A percentile compares a stretch with the other conserved stretches of the same genome.
phyloP scores from a whole-genome alignment of 1,140 invertebrate species.

The Rhagoletis zephyria region DNA sequence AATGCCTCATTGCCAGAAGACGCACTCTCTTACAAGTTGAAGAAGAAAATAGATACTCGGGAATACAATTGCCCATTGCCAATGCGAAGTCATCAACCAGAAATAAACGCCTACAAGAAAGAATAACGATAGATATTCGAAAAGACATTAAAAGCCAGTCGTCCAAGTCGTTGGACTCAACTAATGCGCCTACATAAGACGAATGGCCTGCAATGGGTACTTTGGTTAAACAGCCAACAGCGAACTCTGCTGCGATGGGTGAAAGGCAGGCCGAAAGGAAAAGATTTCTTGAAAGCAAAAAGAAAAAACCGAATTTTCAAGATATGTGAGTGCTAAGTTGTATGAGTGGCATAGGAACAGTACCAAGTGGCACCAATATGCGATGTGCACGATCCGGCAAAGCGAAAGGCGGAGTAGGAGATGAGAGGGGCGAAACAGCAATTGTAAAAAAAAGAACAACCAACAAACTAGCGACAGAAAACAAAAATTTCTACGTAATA shows the following conservation, averaged over 20 bases:
- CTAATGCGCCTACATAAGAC: slow-evolving; percentile 5
- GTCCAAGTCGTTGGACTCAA: slow-evolving; percentile 39
- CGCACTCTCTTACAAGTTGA: neutral
- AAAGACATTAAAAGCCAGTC: slow-evolving; percentile 49
- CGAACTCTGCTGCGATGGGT: neutral
- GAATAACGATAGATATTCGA: slow-evolving; percentile 31
- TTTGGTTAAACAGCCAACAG: neutral
- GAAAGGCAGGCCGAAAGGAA: neutral
- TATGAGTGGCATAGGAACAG: neutral
- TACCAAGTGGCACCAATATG: slow-evolving; percentile 20
- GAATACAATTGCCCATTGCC: slow-evolving; percentile 20
- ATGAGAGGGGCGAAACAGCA: neutral
- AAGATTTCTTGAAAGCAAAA: neutral
- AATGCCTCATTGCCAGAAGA: neutral
- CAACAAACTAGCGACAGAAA: neutral
- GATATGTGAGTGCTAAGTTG: neutral
- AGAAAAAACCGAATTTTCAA: neutral
- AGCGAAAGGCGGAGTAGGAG: neutral
- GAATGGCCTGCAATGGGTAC: neutral
- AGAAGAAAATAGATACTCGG: neutral
- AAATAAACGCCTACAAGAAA: slow-evolving; percentile 49
- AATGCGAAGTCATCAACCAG: slow-evolving; percentile 45
- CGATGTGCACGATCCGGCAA: neutral
- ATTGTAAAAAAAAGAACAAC: slow-evolving; percentile 18
- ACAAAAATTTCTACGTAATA: neutral